phyloP scores from a whole-genome alignment of 2,113 vertebrate species.

The Microtus richardsoni region DNA sequence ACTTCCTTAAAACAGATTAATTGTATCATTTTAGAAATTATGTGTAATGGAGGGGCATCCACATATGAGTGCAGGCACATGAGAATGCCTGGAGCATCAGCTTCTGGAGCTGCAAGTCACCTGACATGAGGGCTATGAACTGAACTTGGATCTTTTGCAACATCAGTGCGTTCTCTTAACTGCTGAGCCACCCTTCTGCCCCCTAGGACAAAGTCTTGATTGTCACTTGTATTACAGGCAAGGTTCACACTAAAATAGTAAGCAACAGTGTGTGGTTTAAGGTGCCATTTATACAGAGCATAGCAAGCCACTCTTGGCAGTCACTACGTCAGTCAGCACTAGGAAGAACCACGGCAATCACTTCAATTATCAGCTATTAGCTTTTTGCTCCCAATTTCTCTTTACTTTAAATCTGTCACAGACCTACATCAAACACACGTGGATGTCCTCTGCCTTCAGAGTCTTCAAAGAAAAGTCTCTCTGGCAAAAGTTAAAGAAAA shows the following conservation, averaged over 20 bases:
- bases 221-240: slow-evolving; percentile 38
- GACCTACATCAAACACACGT: slow-evolving; percentile 44
- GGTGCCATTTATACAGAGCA: slow-evolving; percentile 37
- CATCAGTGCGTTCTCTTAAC: background rate
- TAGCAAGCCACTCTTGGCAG: slow-evolving; percentile 23
- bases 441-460: slow-evolving; percentile 27
- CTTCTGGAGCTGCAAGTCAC: background rate
- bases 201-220: background rate
- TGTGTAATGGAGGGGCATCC: background rate
- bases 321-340: background rate
- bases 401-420: slow-evolving; percentile 14
- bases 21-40: background rate
- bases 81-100: too few species aligned
- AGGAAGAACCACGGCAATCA: slow-evolving; percentile 5
- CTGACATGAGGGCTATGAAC: background rate
- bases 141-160: background rate
- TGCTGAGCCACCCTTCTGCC: background rate
- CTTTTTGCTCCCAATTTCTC: slow-evolving; percentile 46
- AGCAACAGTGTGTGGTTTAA: background rate
- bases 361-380: slow-evolving; percentile 62
- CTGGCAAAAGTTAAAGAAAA: slow-evolving; percentile 21
- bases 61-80: background rate
- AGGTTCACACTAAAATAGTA: background rate
- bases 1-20: background rate
- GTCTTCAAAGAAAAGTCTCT: slow-evolving; percentile 48